Conservation (phyloP, 2,888 invertebrate genomes). For the Eupelmus urozonus region DNA sequence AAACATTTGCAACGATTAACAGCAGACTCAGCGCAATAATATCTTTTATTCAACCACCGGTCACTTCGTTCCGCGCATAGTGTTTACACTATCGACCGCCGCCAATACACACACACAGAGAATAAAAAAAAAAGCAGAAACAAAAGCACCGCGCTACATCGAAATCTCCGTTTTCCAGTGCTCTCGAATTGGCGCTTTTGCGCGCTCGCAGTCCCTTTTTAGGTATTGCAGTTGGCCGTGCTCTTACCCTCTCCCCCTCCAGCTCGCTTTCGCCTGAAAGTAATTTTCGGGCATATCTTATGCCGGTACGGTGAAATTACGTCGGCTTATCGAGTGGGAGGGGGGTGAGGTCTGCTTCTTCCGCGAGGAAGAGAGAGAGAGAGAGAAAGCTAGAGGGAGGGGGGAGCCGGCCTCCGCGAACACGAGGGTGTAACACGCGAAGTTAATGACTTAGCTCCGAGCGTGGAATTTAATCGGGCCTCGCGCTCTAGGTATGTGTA, state of each 20-base stretch:
- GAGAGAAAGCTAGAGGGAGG: conserved; percentile 20
- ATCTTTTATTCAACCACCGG: too few relatives aligned
- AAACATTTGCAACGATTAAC: too few relatives aligned
- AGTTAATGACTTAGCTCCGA: conserved; percentile 59
- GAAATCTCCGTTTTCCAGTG: neutral
- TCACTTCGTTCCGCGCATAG: too few relatives aligned
- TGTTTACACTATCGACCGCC: too few relatives aligned
- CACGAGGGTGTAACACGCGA: conserved; percentile 58
- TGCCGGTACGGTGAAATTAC: conserved; percentile 60
- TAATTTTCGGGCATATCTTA: conserved; percentile 63
- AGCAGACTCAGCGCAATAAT: too few relatives aligned
- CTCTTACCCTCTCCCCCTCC: conserved; percentile 20
- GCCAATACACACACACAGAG: neutral
- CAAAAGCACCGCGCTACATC: neutral
- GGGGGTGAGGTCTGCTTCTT: neutral
- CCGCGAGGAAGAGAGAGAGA: neutral
- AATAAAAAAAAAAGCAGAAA: neutral
- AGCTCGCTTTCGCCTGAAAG: conserved; percentile 51
- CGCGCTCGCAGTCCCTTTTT: conserved; percentile 12
- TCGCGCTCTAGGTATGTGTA: conserved; percentile 18
- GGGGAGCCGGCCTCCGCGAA: conserved; percentile 26
- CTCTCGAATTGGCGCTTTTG: conserved; percentile 14
- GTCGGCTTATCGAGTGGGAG: conserved; percentile 61
- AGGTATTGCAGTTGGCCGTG: conserved; percentile 6
- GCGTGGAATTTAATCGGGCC: conserved; percentile 56